phyloP scores from a whole-genome alignment of 2,888 invertebrate genomes.

The Teleiodes luculella region DNA sequence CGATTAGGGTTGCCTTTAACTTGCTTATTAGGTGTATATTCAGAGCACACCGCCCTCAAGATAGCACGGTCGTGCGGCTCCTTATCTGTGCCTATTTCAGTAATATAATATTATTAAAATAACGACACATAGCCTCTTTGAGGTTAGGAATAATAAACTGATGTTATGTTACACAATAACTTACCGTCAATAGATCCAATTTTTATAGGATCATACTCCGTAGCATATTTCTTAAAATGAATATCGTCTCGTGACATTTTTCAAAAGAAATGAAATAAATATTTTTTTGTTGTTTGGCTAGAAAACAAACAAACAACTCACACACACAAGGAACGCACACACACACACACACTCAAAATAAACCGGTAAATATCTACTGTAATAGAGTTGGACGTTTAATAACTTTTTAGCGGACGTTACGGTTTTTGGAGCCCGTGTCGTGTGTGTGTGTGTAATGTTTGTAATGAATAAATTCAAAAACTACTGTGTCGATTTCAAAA shows the following conservation, averaged over 20 bases:
- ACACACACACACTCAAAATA: too few relatives aligned
- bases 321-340: background rate
- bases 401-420: too few relatives aligned
- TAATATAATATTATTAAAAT: background rate
- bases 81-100: slow-evolving; percentile 81
- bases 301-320: background rate
- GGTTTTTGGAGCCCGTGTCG: too few relatives aligned
- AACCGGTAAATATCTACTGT: too few relatives aligned
- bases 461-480: too few relatives aligned
- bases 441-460: too few relatives aligned
- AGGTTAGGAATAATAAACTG: background rate
- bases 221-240: slow-evolving; percentile 50
- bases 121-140: background rate
- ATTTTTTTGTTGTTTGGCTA: too few relatives aligned
- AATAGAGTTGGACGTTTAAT: too few relatives aligned
- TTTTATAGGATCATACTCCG: slow-evolving; percentile 87
- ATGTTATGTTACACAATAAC: slow-evolving; percentile 16
- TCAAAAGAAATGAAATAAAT: background rate
- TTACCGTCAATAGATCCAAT: slow-evolving; percentile 91
- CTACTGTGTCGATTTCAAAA: too few relatives aligned
- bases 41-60: slow-evolving; percentile 82
- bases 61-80: slow-evolving; percentile 90
- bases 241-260: slow-evolving; percentile 6
- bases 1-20: slow-evolving; percentile 83
- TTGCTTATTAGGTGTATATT: slow-evolving; percentile 81